phyloP scores from a whole-genome alignment of 1,140 invertebrate species.

The Apis florea region DNA sequence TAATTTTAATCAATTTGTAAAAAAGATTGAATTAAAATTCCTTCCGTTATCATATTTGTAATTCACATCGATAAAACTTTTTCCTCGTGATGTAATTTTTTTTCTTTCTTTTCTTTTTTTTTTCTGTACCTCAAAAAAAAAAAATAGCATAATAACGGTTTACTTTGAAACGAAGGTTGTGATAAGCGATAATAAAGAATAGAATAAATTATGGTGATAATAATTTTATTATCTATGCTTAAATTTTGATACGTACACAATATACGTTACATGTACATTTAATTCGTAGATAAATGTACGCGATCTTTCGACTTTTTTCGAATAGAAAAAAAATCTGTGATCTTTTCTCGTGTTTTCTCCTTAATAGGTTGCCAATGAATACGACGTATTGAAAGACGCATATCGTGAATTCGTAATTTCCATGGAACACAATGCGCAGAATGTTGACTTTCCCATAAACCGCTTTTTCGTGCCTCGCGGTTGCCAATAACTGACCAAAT shows the following conservation, averaged over 20 bases:
- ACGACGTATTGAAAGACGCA: too few species aligned
- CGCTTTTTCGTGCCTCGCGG: constrained; percentile 7
- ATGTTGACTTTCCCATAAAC: constrained; percentile 21
- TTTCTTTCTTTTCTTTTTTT: too few species aligned
- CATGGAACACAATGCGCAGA: constrained; percentile 11
- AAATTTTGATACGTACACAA: background rate
- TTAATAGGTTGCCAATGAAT: too few species aligned
- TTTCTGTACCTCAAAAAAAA: too few species aligned
- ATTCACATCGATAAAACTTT: background rate
- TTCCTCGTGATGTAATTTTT: background rate
- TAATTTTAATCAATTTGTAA: background rate
- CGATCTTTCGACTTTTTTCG: too few species aligned
- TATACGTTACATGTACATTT: too few species aligned
- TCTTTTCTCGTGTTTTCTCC: too few species aligned
- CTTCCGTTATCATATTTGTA: background rate
- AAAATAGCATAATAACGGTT: background rate
- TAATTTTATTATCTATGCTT: background rate
- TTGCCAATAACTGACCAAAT: constrained; percentile 44
- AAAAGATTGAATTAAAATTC: too few species aligned
- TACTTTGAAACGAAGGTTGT: background rate
- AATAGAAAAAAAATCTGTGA: too few species aligned
- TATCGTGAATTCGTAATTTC: constrained; percentile 11
- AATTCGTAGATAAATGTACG: too few species aligned
- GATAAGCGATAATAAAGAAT: constrained; percentile 7
- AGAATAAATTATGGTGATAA: background rate